Percentiles rank a stretch among this genome's conserved stretches.
These are phyloP conservation scores for Scyliorhinus canicula DNA, from an alignment of 2,797 vertebrate species.

Conservation along the genomic window DNA sequence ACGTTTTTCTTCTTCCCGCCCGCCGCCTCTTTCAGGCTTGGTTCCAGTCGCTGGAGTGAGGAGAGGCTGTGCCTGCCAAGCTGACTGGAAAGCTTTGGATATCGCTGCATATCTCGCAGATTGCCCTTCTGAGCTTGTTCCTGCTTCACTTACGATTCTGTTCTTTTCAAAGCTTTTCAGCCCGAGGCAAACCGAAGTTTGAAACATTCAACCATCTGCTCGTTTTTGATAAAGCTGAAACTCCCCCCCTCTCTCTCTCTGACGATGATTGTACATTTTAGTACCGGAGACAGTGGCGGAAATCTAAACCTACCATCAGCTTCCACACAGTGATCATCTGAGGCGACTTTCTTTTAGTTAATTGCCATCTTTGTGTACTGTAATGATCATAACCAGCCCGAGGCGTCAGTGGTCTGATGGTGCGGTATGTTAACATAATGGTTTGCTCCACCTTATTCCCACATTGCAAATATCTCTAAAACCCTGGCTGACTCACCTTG, in stretches of 20 bases:
- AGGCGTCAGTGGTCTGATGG: background rate
- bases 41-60: background rate
- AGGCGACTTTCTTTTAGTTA: background rate
- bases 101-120: background rate
- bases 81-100: background rate
- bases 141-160: background rate
- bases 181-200: background rate
- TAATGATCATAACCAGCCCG: background rate
- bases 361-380: background rate
- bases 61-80: background rate
- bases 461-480: background rate
- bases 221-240: background rate
- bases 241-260: background rate
- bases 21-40: background rate
- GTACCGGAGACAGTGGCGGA: background rate
- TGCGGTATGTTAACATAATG: background rate
- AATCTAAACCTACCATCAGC: background rate
- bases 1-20: background rate
- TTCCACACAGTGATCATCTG: background rate
- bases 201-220: background rate
- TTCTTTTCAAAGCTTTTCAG: background rate
- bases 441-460: background rate
- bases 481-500: background rate
- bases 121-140: background rate
- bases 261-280: background rate